Conservation (phyloP, 2,113 vertebrate species). For the Phalacrocorax aristotelis region DNA sequence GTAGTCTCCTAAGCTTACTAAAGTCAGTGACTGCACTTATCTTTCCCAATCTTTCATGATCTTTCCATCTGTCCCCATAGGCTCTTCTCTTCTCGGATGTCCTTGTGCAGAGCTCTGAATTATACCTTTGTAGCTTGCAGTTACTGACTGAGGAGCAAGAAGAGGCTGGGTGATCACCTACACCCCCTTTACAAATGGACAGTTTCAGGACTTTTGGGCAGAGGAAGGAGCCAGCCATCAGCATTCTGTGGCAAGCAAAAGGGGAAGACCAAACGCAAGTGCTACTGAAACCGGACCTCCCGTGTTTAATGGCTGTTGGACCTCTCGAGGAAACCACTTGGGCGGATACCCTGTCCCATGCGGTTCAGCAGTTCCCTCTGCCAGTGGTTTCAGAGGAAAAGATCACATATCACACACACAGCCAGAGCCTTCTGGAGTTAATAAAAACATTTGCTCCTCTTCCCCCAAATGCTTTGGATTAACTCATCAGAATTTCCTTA, state of each 20-base stretch:
- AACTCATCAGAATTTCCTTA: not conserved
- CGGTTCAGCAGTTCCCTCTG: not conserved
- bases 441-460: not conserved
- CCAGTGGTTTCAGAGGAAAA: constrained; percentile 35
- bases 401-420: not conserved
- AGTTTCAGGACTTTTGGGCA: not conserved
- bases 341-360: not conserved
- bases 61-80: not conserved
- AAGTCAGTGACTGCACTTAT: not conserved
- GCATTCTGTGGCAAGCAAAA: not conserved
- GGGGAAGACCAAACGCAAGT: not conserved
- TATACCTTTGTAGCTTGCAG: not conserved
- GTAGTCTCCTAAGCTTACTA: not conserved
- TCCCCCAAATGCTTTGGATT: not conserved
- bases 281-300: constrained; percentile 46
- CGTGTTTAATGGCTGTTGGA: not conserved
- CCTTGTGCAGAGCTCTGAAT: not conserved
- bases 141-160: not conserved
- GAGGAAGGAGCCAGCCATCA: not conserved
- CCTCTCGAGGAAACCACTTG: constrained; percentile 45
- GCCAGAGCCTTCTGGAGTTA: not conserved
- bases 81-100: not conserved
- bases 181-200: not conserved
- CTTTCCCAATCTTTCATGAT: not conserved
- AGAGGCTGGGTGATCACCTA: not conserved